Evolutionary conservation across 1,140 invertebrate genomes (phyloP), one percentile per base, ranked within the genome.

Genomic region (Drosophila kepulauana): DNA sequence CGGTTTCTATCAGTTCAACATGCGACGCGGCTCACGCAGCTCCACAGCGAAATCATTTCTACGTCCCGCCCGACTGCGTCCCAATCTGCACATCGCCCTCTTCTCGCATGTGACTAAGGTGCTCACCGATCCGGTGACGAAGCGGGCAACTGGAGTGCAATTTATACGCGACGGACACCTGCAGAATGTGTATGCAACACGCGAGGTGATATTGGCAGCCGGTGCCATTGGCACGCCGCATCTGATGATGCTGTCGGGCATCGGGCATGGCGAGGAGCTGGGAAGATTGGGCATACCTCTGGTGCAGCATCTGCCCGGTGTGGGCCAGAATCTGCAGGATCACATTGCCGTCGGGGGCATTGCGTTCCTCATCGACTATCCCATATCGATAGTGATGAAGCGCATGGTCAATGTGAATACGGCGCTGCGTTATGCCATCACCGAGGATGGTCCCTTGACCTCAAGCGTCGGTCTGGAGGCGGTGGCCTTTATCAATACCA

Each of bases 281-380:
- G 62, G 94, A 65, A 93, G 96, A 59, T 93, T 96, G 1, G 95
- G 95, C 0, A 95, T 97, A 3, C 93, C 94, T 0, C 94, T 96
- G 20, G 94, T 97, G 1, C 94, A 95, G 11, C 95, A 97, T 91
- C 94, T 96, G 11, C 96, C 96, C 0, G 96, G 96, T 0, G 95
- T 95, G n/a, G 97, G 97, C 0, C 94, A 95, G 82, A 98, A 98
- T 91, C 92, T 98, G n/a, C 97, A 96, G 93, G 96, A 97, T 82
- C 96, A 97, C 90, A 97, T 97, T 30, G 96, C 96, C 0, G 95
- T 97, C 0, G 96, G 96, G 1, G 97, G 97, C 0, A 84, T 98
- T 0, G 94, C 95, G 6, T 98, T 98, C 79, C 92, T 95, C 25
- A 95, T 98, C n/a, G 96, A 98, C 86, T 94, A 96, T 89, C 95